phyloP scores from a whole-genome alignment of 2,888 invertebrate species.

The Sminthurides aquaticus region DNA sequence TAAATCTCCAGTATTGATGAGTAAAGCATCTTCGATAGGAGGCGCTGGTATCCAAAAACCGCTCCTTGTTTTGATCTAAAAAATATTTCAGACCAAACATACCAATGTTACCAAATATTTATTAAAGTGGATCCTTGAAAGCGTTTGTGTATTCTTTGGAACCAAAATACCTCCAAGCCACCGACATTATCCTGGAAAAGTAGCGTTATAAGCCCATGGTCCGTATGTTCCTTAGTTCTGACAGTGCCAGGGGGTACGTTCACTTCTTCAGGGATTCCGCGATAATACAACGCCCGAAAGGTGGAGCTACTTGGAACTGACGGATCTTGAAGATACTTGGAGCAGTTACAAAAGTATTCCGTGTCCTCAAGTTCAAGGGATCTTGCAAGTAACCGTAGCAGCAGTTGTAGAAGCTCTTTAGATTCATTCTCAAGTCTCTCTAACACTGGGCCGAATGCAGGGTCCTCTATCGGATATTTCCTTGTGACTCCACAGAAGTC shows the following conservation, averaged over 20 bases:
- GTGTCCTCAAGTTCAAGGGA: slow-evolving; percentile 45
- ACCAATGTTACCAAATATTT: neutral
- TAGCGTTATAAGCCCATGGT: slow-evolving; percentile 68
- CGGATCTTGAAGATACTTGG: slow-evolving; percentile 57
- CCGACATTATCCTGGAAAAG: slow-evolving; percentile 66
- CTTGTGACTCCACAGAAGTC: slow-evolving; percentile 57
- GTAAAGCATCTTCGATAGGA: slow-evolving; percentile 66
- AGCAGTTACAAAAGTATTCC: slow-evolving; percentile 57
- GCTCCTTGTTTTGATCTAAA: slow-evolving; percentile 57
- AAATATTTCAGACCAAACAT: neutral
- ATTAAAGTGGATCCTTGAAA: too few relatives aligned
- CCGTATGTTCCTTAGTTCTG: slow-evolving; percentile 64
- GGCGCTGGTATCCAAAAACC: slow-evolving; percentile 67
- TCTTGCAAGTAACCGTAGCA: slow-evolving; percentile 50
- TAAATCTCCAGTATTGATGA: slow-evolving; percentile 68
- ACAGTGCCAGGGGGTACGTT: slow-evolving; percentile 51
- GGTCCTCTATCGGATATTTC: slow-evolving; percentile 59
- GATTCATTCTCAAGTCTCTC: slow-evolving; percentile 62
- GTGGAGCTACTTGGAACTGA: slow-evolving; percentile 54
- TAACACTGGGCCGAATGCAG: slow-evolving; percentile 59
- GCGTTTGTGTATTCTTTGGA: too few relatives aligned
- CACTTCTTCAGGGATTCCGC: slow-evolving; percentile 50
- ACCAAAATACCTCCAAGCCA: slow-evolving; percentile 64
- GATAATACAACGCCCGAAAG: slow-evolving; percentile 65
- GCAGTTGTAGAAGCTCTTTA: slow-evolving; percentile 59